A percentile compares a stretch with the other conserved stretches of the same genome.
These are phyloP conservation scores for Oscheius onirici DNA, from an alignment of 2,888 invertebrate species.

Conservation along the genomic window DNA sequence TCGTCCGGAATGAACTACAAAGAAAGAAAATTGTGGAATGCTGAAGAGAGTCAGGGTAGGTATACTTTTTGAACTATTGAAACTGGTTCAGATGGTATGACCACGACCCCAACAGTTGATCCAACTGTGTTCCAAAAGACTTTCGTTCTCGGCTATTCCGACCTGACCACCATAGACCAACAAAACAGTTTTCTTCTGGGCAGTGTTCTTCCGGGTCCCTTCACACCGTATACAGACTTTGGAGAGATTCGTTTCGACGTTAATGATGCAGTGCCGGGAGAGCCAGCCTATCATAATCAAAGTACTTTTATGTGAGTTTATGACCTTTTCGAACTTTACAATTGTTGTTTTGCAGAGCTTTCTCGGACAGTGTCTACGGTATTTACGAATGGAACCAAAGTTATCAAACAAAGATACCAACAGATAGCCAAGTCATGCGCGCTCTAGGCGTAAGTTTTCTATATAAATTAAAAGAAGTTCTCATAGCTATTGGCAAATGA, in stretches of 20 bases:
- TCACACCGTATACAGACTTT: neutral
- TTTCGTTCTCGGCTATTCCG: constrained; percentile 16
- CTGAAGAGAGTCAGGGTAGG: neutral
- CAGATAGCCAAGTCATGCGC: neutral
- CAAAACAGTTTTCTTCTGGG: constrained; percentile 4
- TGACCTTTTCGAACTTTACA: neutral
- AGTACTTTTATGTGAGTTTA: neutral
- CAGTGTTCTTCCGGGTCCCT: neutral
- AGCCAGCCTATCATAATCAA: too few species aligned
- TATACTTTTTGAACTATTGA: neutral
- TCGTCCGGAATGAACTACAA: neutral
- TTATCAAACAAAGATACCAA: neutral
- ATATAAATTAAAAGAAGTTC: neutral
- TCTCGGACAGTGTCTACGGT: neutral
- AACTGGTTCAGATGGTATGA: neutral
- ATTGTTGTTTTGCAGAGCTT: neutral
- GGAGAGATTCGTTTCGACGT: constrained; percentile 24
- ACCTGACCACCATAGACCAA: neutral
- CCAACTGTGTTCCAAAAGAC: neutral
- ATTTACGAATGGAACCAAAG: neutral
- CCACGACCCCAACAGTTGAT: neutral
- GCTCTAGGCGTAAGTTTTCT: neutral
- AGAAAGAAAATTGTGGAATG: neutral
- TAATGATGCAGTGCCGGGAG: neutral
- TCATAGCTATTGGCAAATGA: neutral